Conservation (phyloP, 1,140 invertebrate species). For the Lepidurus arcticus region DNA sequence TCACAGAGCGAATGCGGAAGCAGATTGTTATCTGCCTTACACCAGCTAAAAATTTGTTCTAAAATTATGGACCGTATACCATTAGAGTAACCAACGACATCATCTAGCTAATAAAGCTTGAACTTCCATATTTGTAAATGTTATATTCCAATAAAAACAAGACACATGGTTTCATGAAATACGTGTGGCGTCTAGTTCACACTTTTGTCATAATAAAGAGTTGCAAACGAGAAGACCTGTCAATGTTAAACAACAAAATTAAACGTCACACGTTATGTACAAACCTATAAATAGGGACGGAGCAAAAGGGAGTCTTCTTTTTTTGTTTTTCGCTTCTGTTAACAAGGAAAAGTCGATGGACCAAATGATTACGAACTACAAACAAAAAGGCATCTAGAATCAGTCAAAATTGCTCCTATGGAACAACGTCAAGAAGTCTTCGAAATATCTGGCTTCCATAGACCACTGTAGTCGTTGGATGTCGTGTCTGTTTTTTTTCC, state of each 20-base stretch:
- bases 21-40: not conserved
- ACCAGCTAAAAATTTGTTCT: not conserved
- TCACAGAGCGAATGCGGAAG: not conserved
- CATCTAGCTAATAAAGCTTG: not conserved
- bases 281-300: slow-evolving; percentile 19
- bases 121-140: not conserved
- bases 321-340: not conserved
- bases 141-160: slow-evolving; percentile 17
- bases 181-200: not conserved
- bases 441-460: not conserved
- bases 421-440: not conserved
- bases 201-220: slow-evolving; percentile 2
- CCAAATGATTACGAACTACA: not conserved
- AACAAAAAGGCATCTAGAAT: slow-evolving; percentile 13
- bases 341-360: not conserved
- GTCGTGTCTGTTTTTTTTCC: not conserved
- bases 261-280: not conserved
- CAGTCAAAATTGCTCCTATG: not conserved
- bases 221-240: not conserved
- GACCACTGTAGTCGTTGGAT: not conserved
- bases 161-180: not conserved
- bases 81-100: not conserved
- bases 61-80: not conserved
- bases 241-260: not conserved
- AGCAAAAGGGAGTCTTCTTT: slow-evolving; percentile 9